Conservation (phyloP, 1,140 invertebrate genomes). For the Drosophila tropicalis region DNA sequence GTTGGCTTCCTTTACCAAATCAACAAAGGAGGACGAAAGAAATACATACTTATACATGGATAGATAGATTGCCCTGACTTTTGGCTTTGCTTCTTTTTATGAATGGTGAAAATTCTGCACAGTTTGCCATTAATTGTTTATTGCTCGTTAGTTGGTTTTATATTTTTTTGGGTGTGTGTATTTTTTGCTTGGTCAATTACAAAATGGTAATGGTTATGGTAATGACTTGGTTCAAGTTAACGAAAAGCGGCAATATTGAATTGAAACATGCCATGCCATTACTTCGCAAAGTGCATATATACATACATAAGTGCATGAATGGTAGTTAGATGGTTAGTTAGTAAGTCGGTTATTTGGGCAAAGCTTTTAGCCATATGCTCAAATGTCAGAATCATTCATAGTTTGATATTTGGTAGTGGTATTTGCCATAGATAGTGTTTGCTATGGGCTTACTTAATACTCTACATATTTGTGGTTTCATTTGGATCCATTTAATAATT, state of each 20-base stretch:
- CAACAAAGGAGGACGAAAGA: neutral
- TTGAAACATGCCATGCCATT: too few relatives aligned
- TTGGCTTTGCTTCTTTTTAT: too few relatives aligned
- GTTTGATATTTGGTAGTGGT: neutral
- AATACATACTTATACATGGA: too few relatives aligned
- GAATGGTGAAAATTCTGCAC: neutral
- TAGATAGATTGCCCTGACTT: too few relatives aligned
- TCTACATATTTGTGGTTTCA: conserved; percentile 46
- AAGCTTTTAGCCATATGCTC: conserved; percentile 12
- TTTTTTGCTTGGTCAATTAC: too few relatives aligned
- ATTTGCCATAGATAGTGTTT: conserved; percentile 6
- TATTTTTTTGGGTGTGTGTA: too few relatives aligned
- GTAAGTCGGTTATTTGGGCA: neutral
- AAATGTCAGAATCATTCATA: conserved; percentile 1
- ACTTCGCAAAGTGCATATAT: neutral
- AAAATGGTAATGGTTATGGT: too few relatives aligned
- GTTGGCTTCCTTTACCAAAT: conserved; percentile 5
- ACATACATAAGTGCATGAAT: neutral
- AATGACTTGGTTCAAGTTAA: too few relatives aligned
- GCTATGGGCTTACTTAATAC: neutral
- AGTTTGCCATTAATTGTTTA: neutral
- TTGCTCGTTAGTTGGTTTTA: too few relatives aligned
- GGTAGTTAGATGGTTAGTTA: too few relatives aligned
- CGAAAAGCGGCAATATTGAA: too few relatives aligned
- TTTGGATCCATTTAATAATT: conserved; percentile 53